Evolutionary conservation across 2,888 invertebrate genomes (phyloP), one percentile per base, ranked within the genome.

Genomic region (Cerceris ruficornis): DNA sequence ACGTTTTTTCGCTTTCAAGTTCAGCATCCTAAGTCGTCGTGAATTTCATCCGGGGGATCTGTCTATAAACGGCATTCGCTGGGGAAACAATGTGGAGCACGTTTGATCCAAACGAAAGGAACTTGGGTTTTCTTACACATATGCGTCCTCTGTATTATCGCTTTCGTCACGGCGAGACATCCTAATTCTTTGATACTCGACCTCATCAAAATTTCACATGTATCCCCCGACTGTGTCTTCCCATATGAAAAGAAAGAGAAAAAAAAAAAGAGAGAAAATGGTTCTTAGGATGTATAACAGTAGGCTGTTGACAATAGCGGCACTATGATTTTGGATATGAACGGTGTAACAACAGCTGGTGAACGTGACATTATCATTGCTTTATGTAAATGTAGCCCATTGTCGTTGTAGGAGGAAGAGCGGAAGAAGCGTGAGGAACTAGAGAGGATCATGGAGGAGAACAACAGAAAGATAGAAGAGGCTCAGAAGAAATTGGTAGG

Each of bases 401-500:
- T 92, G 92, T 92, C 92, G 89, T 92, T 95, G 95, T 97, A 99
- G 98, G 98, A 98, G 95, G 98, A 98, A 95, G 98, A 99, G 94
- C 95, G 96, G 93, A 96, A 96, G 94, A 98, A 98, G 94, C 96
- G 98, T 90, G 97, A 98, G 95, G 98, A 98, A 93, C 95, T 98
- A 92, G 98, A 98, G 94, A 95, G 96, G 93, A 98, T 98, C 93
- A 96, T 98, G 95, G 98, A 98, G 90, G 98, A 99, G 94, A 99
- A 99, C 94, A 98, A 98, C 95, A 95, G 95, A 93, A 98, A 98
- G 94, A 98, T 98, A 87, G 98, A 98, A 93, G 98, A 98, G 93
- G 98, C 98, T 87, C 98, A 98, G 94, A 96, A 96, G 91, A 98
- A 98, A 95, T 94, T 98, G 96, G 98, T 98, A 93, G 95, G 95